Percentiles rank a stretch among this genome's conserved stretches.
phyloP scores from a whole-genome alignment of 2,113 vertebrate species.

The Callorhinus ursinus region DNA sequence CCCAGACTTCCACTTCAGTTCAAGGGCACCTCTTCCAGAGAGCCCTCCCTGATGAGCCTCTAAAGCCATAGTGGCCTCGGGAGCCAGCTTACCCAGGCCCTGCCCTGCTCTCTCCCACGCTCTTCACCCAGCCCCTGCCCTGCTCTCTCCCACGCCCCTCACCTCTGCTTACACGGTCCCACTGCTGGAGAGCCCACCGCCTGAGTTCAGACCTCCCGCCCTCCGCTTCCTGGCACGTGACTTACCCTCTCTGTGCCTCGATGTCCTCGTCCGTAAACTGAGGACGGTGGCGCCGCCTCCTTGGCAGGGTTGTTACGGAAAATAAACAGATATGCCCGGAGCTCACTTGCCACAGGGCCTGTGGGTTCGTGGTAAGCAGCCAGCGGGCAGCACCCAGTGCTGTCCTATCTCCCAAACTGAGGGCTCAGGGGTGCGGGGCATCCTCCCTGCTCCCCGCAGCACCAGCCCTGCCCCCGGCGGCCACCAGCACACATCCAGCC shows the following conservation, averaged over 20 bases:
- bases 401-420: too few species aligned
- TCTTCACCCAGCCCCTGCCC: background rate
- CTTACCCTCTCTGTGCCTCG: background rate
- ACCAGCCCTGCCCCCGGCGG: background rate
- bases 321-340: fast-evolving
- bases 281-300: background rate
- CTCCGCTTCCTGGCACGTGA: background rate
- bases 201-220: background rate
- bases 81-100: background rate
- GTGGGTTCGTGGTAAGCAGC: background rate
- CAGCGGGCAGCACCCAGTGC: fast-evolving
- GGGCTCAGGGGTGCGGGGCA: background rate
- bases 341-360: fast-evolving
- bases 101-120: background rate
- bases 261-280: background rate
- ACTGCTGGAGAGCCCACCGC: background rate
- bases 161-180: background rate
- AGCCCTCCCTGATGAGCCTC: background rate
- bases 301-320: background rate
- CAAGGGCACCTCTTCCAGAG: background rate
- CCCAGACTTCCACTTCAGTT: background rate
- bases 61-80: background rate
- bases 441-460: background rate
- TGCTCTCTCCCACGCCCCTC: background rate
- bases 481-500: background rate